Evolutionary conservation across 2,888 invertebrate genomes (phyloP).

Genomic region (Agrochola lota): DNA sequence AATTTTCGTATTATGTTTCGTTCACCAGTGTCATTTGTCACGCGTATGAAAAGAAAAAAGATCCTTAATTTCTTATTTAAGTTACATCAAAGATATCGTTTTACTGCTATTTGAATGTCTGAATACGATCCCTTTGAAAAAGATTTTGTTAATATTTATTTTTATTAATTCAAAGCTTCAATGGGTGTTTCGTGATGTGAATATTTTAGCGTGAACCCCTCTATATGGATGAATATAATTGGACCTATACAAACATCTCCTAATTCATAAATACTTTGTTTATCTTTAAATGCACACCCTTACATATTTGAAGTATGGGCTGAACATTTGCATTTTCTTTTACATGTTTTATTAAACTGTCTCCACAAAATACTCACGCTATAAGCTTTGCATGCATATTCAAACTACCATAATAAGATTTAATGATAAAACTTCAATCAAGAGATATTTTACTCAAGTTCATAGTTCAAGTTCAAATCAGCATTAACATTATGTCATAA

Average conservation of each 20-base stretch:
- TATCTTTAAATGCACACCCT: slow-evolving; percentile 57
- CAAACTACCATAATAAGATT: slow-evolving; percentile 5
- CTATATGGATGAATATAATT: slow-evolving; percentile 70
- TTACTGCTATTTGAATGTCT: slow-evolving; percentile 28
- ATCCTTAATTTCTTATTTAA: slow-evolving; percentile 33
- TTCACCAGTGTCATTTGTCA: slow-evolving; percentile 44
- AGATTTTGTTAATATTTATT: slow-evolving; percentile 45
- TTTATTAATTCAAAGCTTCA: slow-evolving; percentile 62
- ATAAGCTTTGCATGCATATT: slow-evolving; percentile 12
- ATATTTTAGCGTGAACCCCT: slow-evolving; percentile 75
- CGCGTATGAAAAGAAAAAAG: slow-evolving; percentile 46
- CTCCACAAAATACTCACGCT: background rate
- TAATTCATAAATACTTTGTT: slow-evolving; percentile 66
- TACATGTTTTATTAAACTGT: slow-evolving; percentile 19
- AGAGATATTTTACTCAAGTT: background rate
- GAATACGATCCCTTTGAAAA: slow-evolving; percentile 42
- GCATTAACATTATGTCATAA: background rate
- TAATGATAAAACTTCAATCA: background rate
- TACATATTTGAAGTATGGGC: slow-evolving; percentile 36
- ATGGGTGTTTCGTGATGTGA: slow-evolving; percentile 73
- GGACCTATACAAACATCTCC: slow-evolving; percentile 70
- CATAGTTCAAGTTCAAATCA: background rate
- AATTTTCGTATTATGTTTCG: slow-evolving; percentile 51
- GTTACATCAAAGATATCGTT: slow-evolving; percentile 51
- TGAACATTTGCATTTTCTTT: slow-evolving; percentile 46